Conservation (phyloP, 2,113 vertebrate genomes). For the Salvelinus sp. region DNA sequence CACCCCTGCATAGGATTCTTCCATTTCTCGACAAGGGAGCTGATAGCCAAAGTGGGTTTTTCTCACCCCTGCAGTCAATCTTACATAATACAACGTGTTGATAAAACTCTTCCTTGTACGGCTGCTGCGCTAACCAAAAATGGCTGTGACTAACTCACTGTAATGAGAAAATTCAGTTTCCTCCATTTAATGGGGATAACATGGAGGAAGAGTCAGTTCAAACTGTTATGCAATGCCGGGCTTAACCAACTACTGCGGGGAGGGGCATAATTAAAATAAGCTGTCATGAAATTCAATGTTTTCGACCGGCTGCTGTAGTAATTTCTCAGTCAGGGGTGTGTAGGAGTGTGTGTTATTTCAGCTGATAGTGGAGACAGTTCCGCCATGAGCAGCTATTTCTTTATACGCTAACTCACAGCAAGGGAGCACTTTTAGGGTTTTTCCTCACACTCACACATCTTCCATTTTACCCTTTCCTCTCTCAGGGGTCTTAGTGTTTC, state of each 20-base stretch:
- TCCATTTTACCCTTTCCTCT: conserved; percentile 32
- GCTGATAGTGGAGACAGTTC: conserved; percentile 55
- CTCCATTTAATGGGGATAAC: conserved; percentile 38
- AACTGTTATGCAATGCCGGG: conserved; percentile 49
- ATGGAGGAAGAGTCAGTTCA: conserved; percentile 47
- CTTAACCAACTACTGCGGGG: conserved; percentile 49
- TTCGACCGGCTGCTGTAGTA: conserved; percentile 53
- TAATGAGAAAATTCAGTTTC: conserved; percentile 67
- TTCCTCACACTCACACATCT: conserved; percentile 24
- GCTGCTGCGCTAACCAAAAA: conserved; percentile 47
- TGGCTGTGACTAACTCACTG: conserved; percentile 65
- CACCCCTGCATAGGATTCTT: conserved; percentile 49
- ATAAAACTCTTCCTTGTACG: conserved; percentile 50
- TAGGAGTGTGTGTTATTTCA: conserved; percentile 57
- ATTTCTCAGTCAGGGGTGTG: conserved; percentile 55
- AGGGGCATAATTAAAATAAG: conserved; percentile 58
- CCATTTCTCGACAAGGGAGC: conserved; percentile 43
- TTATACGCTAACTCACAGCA: neutral
- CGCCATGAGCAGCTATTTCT: conserved; percentile 37
- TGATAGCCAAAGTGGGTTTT: conserved; percentile 39
- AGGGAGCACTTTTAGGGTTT: conserved; percentile 27
- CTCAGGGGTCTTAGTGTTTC: conserved; percentile 6
- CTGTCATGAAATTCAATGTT: conserved; percentile 58
- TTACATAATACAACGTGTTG: conserved; percentile 61
- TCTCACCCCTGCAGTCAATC: conserved; percentile 53